Base-by-base conservation (phyloP, 2,888 invertebrate species). In the Leptogaster cylindrica region DNA sequence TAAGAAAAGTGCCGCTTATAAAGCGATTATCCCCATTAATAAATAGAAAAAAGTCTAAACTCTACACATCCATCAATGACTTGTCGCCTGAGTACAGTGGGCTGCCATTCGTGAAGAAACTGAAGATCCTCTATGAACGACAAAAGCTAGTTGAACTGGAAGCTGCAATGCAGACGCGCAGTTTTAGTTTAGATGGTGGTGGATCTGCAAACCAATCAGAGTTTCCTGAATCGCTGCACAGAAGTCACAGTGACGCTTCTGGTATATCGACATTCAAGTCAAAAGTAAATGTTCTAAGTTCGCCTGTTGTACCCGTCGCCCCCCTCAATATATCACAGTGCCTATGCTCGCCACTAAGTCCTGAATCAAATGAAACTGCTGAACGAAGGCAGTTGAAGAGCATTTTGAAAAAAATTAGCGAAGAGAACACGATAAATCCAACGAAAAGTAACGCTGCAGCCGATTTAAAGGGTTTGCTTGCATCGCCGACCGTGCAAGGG, bases 21-120 rank as follows among this genome's bases (percentile, higher is more conserved):
- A 23, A 25, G 27, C 28, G 16, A 23, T 10, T 18, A 44, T 14
- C 63, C 7, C 12, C 44, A 14, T 8, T 14, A 2, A 12, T 63
- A 0, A 10, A 16, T 41, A 46, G 10, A 10, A 31, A 69, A 8
- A 71, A 74, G n/a, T 72, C 73, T 73, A 92, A 91, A 78, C 87
- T 88, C 77, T 93, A 93, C 79, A 85, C 87, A 70, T 92, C 92
- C n/a, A 89, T 93, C 58, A 92, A 92, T 75, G 93, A 93, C 78
- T 80, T 93, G 31, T 93, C 92, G 6, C 93, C 93, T 0, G 93
- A 93, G 77, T 93, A 93, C 74, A 90, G 90, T 58, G 90, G 92
- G 10, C 80, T 93, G 68, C 93, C 93, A 0, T 93, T 93, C 76
- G 93, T 93, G 0, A 93, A 93, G 79, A 92, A 93, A 74, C 82